Conservation (phyloP, 2,797 vertebrate genomes). For the Iguana delicatissima region DNA sequence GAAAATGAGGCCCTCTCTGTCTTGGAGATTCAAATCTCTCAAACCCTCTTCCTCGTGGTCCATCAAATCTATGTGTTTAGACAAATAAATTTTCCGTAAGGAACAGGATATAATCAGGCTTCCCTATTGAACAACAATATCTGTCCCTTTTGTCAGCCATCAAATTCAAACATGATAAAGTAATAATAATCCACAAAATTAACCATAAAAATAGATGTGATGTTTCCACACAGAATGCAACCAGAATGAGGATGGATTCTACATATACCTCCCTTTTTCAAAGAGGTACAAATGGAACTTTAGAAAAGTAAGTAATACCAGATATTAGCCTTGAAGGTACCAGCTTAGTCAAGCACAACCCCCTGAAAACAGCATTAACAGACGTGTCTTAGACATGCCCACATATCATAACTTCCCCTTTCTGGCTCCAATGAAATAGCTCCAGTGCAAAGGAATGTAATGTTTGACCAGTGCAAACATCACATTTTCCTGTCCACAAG, state of each 20-base stretch:
- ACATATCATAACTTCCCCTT: neutral
- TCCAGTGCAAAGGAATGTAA: neutral
- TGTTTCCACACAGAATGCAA: neutral
- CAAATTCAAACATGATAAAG: neutral
- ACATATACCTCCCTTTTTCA: neutral
- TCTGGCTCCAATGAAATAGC: neutral
- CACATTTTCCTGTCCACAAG: neutral
- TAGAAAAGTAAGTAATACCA: neutral
- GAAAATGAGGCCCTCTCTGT: slow-evolving; percentile 80
- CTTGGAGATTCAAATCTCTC: slow-evolving; percentile 85
- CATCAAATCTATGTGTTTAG: slow-evolving; percentile 86
- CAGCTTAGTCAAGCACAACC: neutral
- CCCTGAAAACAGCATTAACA: neutral
- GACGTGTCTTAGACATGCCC: no score
- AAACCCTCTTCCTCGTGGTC: slow-evolving; percentile 81
- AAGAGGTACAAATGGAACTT: neutral
- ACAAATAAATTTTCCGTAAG: slow-evolving; percentile 69
- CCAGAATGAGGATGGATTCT: neutral
- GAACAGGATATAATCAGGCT: slow-evolving; percentile 12
- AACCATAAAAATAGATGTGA: neutral
- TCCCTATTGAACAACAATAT: neutral
- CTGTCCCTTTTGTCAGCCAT: neutral
- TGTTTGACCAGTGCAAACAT: neutral
- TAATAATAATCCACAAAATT: neutral
- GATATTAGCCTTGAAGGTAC: neutral